Conservation (phyloP, 1,140 invertebrate species). For the Physella acuta region DNA sequence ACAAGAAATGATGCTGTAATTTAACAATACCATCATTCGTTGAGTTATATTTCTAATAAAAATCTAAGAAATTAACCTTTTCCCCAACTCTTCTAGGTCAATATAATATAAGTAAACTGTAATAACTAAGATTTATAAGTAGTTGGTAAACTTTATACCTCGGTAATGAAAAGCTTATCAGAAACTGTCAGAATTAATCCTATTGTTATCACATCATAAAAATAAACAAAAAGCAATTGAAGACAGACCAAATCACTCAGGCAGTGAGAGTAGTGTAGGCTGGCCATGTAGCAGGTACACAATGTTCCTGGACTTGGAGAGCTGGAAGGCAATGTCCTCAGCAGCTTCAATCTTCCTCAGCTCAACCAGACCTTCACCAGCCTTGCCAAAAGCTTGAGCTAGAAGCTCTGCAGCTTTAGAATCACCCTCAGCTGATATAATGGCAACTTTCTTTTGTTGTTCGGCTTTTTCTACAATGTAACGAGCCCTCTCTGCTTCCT, state of each 20-base stretch:
- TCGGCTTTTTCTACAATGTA: constrained; percentile 99
- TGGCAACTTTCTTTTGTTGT: constrained; percentile 92
- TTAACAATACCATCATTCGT: no score
- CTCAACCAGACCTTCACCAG: constrained; percentile 84
- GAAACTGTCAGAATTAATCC: no score
- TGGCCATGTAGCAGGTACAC: constrained; percentile 92
- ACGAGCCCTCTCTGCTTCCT: constrained; percentile 97
- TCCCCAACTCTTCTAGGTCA: no score
- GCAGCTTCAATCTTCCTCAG: constrained; percentile 96
- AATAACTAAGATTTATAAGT: no score
- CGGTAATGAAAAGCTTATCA: no score
- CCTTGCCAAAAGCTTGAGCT: constrained; percentile 82
- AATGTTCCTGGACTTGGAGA: constrained; percentile 91
- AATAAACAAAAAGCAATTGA: no score
- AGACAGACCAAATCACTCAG: constrained; percentile 61
- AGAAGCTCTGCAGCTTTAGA: constrained; percentile 83
- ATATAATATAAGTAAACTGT: no score
- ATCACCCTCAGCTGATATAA: constrained; percentile 97
- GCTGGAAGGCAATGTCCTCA: constrained; percentile 96
- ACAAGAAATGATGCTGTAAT: no score
- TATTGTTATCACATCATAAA: no score
- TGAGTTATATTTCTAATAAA: no score
- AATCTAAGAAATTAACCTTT: no score
- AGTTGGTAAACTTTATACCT: no score
- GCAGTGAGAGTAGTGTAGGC: constrained; percentile 86